phyloP scores from a whole-genome alignment of 2,888 invertebrate species.

The Tillus elongatus region DNA sequence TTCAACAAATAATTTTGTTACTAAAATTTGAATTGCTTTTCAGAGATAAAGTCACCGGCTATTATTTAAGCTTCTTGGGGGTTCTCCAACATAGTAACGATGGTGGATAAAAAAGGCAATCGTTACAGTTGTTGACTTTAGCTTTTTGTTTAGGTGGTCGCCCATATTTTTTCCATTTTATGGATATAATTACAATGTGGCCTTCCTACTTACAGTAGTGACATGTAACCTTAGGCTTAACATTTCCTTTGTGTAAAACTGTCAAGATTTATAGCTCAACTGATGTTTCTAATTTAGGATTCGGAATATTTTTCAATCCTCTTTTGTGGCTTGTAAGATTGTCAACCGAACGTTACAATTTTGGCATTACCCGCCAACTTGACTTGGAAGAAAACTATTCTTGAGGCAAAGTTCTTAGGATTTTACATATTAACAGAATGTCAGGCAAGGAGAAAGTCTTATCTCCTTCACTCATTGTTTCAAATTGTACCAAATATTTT shows the following conservation, averaged over 20 bases:
- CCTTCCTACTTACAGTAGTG: slow-evolving; percentile 12
- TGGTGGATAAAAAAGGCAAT: too few species aligned
- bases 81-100: too few species aligned
- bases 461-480: too few species aligned
- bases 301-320: slow-evolving; percentile 7
- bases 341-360: slow-evolving; percentile 10
- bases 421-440: slow-evolving; percentile 14
- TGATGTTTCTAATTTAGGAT: slow-evolving; percentile 4
- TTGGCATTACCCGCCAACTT: slow-evolving; percentile 13
- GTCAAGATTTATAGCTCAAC: neutral
- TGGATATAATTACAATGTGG: slow-evolving; percentile 12
- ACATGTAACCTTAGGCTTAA: too few species aligned
- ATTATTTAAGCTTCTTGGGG: too few species aligned
- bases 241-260: too few species aligned
- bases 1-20: too few species aligned
- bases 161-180: slow-evolving; percentile 14
- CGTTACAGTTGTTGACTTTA: too few species aligned
- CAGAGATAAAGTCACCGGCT: too few species aligned
- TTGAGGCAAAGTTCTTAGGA: slow-evolving; percentile 13
- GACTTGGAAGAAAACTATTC: slow-evolving; percentile 15
- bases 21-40: too few species aligned
- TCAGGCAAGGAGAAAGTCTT: too few species aligned
- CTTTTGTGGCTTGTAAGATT: slow-evolving; percentile 14
- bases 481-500: too few species aligned
- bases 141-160: slow-evolving; percentile 11